Evolutionary conservation across 2,888 invertebrate genomes (phyloP), one percentile per base, ranked within the genome.

Genomic region (Cerceris ruficornis): DNA sequence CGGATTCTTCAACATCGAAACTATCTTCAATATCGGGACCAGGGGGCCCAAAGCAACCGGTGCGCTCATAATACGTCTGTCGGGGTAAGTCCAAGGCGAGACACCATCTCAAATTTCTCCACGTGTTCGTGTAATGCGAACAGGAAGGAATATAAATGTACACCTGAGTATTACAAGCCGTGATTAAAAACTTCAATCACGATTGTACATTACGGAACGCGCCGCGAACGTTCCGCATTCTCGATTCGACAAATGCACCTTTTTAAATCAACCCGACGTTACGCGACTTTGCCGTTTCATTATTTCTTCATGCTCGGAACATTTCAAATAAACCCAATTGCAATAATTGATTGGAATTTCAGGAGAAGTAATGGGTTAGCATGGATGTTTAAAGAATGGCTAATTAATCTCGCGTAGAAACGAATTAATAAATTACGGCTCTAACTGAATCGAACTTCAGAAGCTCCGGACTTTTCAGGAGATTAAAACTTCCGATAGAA

Each of bases 121-220:
- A 77, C 79, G 73, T 77, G 77, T 79, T 42, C 60, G 61, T 50
- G 69, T 57, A 59, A 67, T 59, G 70, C 59, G 17, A 43, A 69
- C 65, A 55, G 55, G 7, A 46, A 55, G 55, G 7, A 46, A 46
- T 46, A 13, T 46, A 54, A 11, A 54, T n/a, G 14, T 15, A n/a
- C 17, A 54, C 54, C 54, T 13, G 6, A 43, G 50, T 68, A 58
- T 59, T 14, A n/a, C n/a, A 52, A 6, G 9, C 13, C 28, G 49
- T 43, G 62, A 77, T 77, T 76, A 62, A 70, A 64, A 59, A 42
- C 54, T 39, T 43, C 73, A 28, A 55, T 62, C 73, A 39, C 17
- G 59, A 66, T 43, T 43, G 65, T 71, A 59, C 52, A 15, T 71
- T 65, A 71, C 71, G n/a, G 4, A 28, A 28, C 28, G 28, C 28